These are phyloP conservation scores for Thalassophryne amazonica DNA, from an alignment of 2,797 vertebrate species.

Conservation along the genomic window DNA sequence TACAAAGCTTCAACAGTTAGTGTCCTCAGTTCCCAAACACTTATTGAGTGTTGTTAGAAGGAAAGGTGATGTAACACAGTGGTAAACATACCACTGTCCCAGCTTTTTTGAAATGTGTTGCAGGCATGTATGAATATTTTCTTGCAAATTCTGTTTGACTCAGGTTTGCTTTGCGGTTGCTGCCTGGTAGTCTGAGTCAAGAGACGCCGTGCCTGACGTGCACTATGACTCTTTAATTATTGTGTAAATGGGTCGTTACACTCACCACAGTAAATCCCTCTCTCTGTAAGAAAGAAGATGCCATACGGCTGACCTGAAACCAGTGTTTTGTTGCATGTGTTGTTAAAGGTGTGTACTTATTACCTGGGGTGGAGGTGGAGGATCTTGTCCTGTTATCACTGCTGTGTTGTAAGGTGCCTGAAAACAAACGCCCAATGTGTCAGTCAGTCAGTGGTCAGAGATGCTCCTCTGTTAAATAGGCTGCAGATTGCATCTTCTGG, in stretches of 20 bases:
- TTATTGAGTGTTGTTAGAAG: too few relatives aligned
- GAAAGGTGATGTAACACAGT: too few relatives aligned
- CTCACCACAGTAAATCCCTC: constrained; percentile 59
- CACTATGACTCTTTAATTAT: constrained; percentile 54
- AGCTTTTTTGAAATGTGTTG: too few relatives aligned
- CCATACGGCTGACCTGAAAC: constrained; percentile 26
- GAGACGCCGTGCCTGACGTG: constrained; percentile 36
- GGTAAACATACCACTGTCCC: too few relatives aligned
- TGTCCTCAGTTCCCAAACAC: too few relatives aligned
- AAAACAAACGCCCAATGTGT: constrained; percentile 49
- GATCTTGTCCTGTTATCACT: constrained; percentile 41
- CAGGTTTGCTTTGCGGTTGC: background rate
- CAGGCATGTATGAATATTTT: too few relatives aligned
- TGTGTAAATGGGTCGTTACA: constrained; percentile 56
- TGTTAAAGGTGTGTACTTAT: constrained; percentile 39
- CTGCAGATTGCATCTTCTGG: background rate
- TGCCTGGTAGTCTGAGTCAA: constrained; percentile 40
- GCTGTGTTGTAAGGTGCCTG: constrained; percentile 1
- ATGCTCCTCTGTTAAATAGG: background rate
- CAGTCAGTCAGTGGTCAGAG: constrained; percentile 11
- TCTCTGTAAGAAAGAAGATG: constrained; percentile 29
- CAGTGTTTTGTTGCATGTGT: constrained; percentile 57
- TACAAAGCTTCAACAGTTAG: too few relatives aligned
- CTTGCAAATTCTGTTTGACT: constrained; percentile 18
- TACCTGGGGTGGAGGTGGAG: constrained; percentile 14